phyloP scores from a whole-genome alignment of 1,140 invertebrate genomes.

The Propsilocerus akamusi region DNA sequence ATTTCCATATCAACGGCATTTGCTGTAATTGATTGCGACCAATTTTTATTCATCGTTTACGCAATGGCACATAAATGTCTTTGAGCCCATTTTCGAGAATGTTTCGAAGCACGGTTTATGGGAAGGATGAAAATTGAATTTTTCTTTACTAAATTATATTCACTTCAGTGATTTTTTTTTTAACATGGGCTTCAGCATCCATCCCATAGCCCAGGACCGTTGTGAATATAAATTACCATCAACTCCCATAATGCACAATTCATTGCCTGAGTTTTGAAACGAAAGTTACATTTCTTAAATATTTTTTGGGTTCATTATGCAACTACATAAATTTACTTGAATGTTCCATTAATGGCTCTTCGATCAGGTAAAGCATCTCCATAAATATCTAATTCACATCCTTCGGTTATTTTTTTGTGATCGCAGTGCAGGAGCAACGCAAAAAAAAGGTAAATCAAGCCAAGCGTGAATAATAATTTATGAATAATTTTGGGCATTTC shows the following conservation, averaged over 20 bases:
- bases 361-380: slow-evolving; percentile 2
- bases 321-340: no score
- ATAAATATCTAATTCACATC: no score
- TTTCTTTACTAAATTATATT: not conserved
- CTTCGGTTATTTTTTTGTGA: no score
- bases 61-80: not conserved
- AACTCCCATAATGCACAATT: not conserved
- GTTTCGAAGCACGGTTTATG: not conserved
- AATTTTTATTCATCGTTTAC: no score
- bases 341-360: not conserved
- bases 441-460: no score
- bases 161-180: not conserved
- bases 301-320: not conserved
- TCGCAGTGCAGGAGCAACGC: no score
- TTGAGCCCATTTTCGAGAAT: not conserved
- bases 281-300: not conserved
- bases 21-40: no score
- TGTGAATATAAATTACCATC: slow-evolving; percentile 2
- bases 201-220: no score
- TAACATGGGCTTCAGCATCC: no score
- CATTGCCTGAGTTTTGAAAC: not conserved
- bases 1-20: no score
- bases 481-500: no score
- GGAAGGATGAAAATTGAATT: not conserved
- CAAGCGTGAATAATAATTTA: no score